Evolutionary conservation across 2,113 vertebrate species (phyloP), one percentile per base, ranked within the genome.

Genomic region (Nothobranchius furzeri): DNA sequence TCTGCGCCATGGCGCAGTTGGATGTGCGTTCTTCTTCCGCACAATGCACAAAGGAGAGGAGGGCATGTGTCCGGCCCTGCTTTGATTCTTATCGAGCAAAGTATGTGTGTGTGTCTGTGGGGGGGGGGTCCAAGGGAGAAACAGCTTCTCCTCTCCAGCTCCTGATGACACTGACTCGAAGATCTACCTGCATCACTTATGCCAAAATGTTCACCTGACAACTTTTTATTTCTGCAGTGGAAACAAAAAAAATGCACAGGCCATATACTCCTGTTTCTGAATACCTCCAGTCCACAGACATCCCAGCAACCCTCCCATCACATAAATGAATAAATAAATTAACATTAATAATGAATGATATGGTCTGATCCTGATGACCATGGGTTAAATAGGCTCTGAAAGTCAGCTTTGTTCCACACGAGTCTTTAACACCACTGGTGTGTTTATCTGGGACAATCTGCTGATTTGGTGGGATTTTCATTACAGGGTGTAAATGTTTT

Each of bases 331-430:
- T 3, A 30, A 1, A 30, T 30, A 30, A 1, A 30, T 20, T 20
- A 30, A 30, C 30, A 30, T 3, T 30, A 4, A 30, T 30, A 4
- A 30, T 30, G 30, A 30, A 30, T 90, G 90, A 86, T 90, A 92
- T 87, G 91, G 91, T 70, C 87, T 81, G 83, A 86, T 9, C 69
- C 66, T 84, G 84, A 79, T 89, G 92, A 90, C 88, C 20, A 20
- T 82, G 83, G 89, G 71, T 89, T 84, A 84, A 91, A 84, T 64
- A 67, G 75, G 43, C 78, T 89, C 79, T 81, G 90, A 86, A 92
- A 92, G 91, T 86, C 60, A 17, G 60, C 42, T 53, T 45, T 52
- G 20, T 36, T 13, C 25, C 75, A 20, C 75, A 20, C 53, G 56
- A 47, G 20, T 11, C 20, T 20, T 14, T 15, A 42, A 50, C 49